Percentiles rank a stretch among this genome's conserved stretches.
These are phyloP conservation scores for Tarsius wallacei DNA, from an alignment of 2,797 vertebrate species.

Conservation along the genomic window DNA sequence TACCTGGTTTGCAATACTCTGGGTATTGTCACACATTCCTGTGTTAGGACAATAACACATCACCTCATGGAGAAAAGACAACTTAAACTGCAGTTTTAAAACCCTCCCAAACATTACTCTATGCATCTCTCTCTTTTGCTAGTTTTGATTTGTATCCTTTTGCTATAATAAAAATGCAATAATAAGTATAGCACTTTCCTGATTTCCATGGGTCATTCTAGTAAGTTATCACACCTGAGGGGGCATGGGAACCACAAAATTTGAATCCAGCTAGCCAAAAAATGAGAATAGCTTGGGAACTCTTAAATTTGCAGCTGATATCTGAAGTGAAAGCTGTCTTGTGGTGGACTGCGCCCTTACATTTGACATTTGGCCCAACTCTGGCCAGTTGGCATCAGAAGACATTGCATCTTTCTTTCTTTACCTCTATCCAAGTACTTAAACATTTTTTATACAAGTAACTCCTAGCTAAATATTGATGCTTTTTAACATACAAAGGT, in stretches of 20 bases:
- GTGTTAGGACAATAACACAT: neutral
- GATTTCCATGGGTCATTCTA: neutral
- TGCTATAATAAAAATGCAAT: neutral
- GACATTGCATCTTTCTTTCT: neutral
- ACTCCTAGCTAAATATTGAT: conserved; percentile 8
- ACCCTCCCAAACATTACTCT: neutral
- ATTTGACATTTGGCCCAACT: neutral
- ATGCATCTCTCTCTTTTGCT: neutral
- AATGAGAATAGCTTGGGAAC: neutral
- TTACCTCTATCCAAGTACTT: neutral
- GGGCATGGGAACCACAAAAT: neutral
- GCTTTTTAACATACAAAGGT: neutral
- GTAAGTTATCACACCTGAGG: neutral
- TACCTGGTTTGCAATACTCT: neutral
- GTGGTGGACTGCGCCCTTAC: neutral
- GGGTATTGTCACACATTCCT: neutral
- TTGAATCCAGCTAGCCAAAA: neutral
- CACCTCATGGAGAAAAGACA: neutral
- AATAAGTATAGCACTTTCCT: neutral
- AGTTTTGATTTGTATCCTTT: neutral
- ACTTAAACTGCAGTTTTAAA: neutral
- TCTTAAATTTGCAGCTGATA: neutral
- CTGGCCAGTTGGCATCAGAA: neutral
- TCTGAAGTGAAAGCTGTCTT: neutral
- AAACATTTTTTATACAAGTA: neutral